A percentile compares a stretch with the other conserved stretches of the same genome.
These are phyloP conservation scores for Nemoura dubitans DNA, from an alignment of 2,888 invertebrate species.

Conservation along the genomic window DNA sequence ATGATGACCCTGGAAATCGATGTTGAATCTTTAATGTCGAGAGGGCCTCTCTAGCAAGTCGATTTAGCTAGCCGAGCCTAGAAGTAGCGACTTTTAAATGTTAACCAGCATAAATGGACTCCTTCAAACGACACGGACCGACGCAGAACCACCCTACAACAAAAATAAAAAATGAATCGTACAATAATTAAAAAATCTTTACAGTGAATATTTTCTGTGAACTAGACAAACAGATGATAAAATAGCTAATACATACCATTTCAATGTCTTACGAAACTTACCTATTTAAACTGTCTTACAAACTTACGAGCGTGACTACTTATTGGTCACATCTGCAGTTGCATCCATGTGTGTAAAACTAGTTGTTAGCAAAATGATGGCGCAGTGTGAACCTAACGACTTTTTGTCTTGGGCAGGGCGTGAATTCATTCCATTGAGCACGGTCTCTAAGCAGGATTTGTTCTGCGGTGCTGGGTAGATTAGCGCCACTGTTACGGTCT, in stretches of 20 bases:
- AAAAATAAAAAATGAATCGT: not conserved
- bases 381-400: not conserved
- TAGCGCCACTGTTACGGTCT: not conserved
- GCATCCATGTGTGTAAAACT: not conserved
- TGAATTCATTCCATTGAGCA: not conserved
- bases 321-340: not conserved
- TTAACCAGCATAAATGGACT: slow-evolving; percentile 7
- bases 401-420: not conserved
- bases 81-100: not conserved
- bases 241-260: not conserved
- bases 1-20: not conserved
- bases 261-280: not conserved
- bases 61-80: not conserved
- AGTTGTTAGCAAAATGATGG: not conserved
- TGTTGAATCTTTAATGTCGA: not conserved
- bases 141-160: not conserved
- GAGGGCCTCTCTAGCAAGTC: not conserved
- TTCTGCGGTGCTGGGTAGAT: not conserved
- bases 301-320: not conserved
- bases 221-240: not conserved
- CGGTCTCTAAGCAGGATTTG: not conserved
- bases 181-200: slow-evolving; percentile 9
- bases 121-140: not conserved
- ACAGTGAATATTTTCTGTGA: not conserved
- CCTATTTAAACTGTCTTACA: not conserved